phyloP scores from a whole-genome alignment of 2,113 vertebrate genomes.

The Dinomys branickii region DNA sequence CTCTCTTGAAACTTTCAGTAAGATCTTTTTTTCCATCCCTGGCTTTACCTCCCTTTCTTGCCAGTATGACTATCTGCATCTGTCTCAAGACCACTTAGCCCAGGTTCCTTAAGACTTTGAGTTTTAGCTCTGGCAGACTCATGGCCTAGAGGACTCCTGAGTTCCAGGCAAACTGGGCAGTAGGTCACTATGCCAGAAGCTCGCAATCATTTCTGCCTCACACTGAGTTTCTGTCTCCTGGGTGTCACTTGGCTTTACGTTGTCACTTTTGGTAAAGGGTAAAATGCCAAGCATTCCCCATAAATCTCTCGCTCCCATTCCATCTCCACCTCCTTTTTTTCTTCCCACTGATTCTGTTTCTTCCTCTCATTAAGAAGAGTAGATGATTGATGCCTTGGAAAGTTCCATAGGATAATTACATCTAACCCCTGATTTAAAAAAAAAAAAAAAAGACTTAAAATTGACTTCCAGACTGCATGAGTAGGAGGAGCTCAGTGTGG shows the following conservation, averaged over 20 bases:
- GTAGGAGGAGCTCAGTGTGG: neutral
- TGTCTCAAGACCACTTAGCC: no score
- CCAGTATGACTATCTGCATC: neutral
- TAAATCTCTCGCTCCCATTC: neutral
- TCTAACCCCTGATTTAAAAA: neutral
- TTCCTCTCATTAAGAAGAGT: neutral
- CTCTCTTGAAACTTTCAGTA: neutral
- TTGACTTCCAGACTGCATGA: neutral
- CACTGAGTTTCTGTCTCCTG: neutral
- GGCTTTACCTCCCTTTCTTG: no score
- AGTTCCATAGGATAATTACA: neutral
- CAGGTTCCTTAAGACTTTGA: no score
- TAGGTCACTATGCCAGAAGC: neutral
- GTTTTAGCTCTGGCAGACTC: neutral
- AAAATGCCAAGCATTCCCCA: neutral
- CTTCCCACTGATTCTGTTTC: neutral
- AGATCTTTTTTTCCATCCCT: accelerated
- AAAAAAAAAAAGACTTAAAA: neutral
- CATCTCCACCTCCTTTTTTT: neutral
- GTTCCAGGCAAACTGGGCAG: neutral
- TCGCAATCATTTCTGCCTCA: neutral
- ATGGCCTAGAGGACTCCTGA: no score
- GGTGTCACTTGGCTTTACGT: neutral
- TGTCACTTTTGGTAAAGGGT: neutral
- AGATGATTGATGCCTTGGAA: neutral